Percentiles rank a stretch among this genome's conserved stretches.
Conservation (phyloP, 2,888 invertebrate species). For the Volucella zonaria region DNA sequence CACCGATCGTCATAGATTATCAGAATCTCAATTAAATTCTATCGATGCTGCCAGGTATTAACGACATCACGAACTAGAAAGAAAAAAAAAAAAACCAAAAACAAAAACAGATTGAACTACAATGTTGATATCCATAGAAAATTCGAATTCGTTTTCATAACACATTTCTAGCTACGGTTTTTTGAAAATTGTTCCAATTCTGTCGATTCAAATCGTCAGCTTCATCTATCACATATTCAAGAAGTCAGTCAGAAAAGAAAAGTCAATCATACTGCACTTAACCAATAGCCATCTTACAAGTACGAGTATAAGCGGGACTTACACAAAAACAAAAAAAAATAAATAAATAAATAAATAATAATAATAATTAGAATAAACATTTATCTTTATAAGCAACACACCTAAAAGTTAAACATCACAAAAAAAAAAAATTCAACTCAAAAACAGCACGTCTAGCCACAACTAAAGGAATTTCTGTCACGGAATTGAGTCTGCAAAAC, state of each 20-base stretch:
- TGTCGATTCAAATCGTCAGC: conserved; percentile 17
- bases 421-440: neutral
- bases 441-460: neutral
- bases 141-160: conserved; percentile 38
- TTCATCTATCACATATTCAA: conserved; percentile 36
- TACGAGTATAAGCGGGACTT: neutral
- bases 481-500: conserved; percentile 61
- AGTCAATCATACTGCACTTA: conserved; percentile 17
- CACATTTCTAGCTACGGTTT: conserved; percentile 29
- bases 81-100: neutral
- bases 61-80: neutral
- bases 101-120: neutral
- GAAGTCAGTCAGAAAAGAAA: neutral
- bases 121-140: conserved; percentile 25
- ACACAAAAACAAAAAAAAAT: conserved; percentile 5
- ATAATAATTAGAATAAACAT: conserved; percentile 5
- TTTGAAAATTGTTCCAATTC: conserved; percentile 1
- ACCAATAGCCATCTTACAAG: neutral
- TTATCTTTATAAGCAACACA: neutral
- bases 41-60: conserved; percentile 2
- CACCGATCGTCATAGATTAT: too few species aligned
- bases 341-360: conserved; percentile 9
- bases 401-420: neutral
- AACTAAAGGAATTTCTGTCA: conserved; percentile 56
- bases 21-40: neutral